Conservation (phyloP, 2,888 invertebrate genomes). For the Sinopyrophorus schimmeli region DNA sequence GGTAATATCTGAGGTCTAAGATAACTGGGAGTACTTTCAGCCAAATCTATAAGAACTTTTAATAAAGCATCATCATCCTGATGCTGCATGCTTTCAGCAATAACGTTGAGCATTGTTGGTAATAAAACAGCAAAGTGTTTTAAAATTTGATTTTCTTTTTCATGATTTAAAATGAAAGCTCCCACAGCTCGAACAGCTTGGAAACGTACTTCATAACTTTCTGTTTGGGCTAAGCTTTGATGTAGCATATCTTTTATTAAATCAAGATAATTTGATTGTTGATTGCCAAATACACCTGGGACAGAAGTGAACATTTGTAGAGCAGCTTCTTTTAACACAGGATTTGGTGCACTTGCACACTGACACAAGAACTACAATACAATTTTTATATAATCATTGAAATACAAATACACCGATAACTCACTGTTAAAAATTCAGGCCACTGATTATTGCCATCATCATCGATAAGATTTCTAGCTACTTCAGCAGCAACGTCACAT, state of each 20-base stretch:
- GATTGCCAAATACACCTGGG: slow-evolving; percentile 96
- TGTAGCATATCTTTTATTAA: slow-evolving; percentile 94
- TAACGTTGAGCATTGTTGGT: slow-evolving; percentile 74
- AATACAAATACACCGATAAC: slow-evolving; percentile 9
- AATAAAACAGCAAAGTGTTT: slow-evolving; percentile 87
- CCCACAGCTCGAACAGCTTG: slow-evolving; percentile 84
- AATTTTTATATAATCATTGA: not conserved
- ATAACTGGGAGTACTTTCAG: slow-evolving; percentile 91
- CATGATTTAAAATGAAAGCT: slow-evolving; percentile 89
- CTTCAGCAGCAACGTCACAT: slow-evolving; percentile 95
- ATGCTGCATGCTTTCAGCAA: slow-evolving; percentile 80
- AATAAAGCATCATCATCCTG: slow-evolving; percentile 88
- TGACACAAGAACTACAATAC: slow-evolving; percentile 79
- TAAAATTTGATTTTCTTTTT: slow-evolving; percentile 88
- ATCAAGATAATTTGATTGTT: slow-evolving; percentile 87
- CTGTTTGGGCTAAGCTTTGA: slow-evolving; percentile 71
- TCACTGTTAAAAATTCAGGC: slow-evolving; percentile 87
- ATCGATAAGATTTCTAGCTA: slow-evolving; percentile 91
- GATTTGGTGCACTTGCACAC: slow-evolving; percentile 82
- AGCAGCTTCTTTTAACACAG: slow-evolving; percentile 88
- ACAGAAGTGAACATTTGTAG: slow-evolving; percentile 94
- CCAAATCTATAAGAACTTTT: slow-evolving; percentile 91
- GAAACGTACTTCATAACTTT: slow-evolving; percentile 73
- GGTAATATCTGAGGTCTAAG: slow-evolving; percentile 82
- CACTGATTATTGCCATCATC: slow-evolving; percentile 95